Evolutionary conservation across 2,113 vertebrate genomes (phyloP).

Genomic region (Calidris pygmaea): DNA sequence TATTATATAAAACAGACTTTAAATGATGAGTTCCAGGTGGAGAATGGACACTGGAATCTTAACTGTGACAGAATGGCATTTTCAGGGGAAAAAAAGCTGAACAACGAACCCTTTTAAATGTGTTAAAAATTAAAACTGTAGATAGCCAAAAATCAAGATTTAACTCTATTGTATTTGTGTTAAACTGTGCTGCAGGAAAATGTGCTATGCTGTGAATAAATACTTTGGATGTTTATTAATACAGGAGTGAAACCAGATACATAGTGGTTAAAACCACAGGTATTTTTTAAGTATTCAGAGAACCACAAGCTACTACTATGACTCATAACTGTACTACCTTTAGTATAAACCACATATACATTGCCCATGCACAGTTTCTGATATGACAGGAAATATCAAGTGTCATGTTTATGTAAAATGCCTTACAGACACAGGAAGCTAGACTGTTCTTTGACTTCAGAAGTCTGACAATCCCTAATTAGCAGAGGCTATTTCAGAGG

Average conservation of each 20-base stretch:
- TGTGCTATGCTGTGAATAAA: not conserved
- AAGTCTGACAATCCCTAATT: not conserved
- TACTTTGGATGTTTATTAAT: not conserved
- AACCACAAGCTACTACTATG: not conserved
- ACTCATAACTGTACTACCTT: not conserved
- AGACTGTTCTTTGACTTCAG: not conserved
- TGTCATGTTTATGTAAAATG: not conserved
- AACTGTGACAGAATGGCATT: not conserved
- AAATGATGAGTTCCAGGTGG: not conserved
- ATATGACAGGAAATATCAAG: not conserved
- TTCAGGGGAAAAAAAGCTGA: not conserved
- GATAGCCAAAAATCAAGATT: not conserved
- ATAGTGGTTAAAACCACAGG: not conserved
- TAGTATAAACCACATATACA: not conserved
- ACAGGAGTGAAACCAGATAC: not conserved
- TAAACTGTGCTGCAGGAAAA: not conserved
- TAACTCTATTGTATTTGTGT: not conserved
- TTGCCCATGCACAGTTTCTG: not conserved
- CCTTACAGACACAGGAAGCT: not conserved
- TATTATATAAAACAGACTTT: not conserved
- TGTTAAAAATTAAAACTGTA: not conserved
- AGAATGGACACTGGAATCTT: not conserved
- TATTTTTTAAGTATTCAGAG: not conserved
- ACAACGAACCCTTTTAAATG: not conserved
- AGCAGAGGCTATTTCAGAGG: not conserved